Evolutionary conservation across 2,888 invertebrate genomes (phyloP).

Genomic region (Ichneumoninae sp.): DNA sequence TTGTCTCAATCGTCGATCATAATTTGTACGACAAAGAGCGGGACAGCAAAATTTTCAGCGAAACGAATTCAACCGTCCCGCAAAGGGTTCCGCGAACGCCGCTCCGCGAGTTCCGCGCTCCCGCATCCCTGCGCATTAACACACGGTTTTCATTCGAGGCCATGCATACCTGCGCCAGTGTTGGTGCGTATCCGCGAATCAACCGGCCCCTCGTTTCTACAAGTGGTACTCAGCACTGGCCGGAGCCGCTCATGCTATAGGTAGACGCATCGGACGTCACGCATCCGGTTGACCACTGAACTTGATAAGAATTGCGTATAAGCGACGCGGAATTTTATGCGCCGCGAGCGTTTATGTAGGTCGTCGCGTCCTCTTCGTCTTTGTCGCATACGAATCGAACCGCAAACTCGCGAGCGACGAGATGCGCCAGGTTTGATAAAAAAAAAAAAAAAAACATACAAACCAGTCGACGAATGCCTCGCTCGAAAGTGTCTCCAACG

Average conservation of each 20-base stretch:
- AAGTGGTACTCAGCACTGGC: constrained; percentile 57
- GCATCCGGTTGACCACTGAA: constrained; percentile 56
- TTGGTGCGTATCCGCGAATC: constrained; percentile 44
- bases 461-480: not conserved
- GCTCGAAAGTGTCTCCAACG: constrained; percentile 1
- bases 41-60: not conserved
- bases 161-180: constrained; percentile 45
- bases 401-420: not conserved
- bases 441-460: not conserved
- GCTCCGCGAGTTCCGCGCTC: constrained; percentile 17
- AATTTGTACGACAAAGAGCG: not conserved
- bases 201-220: constrained; percentile 59
- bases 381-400: not conserved
- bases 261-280: constrained; percentile 37
- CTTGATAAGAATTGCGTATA: constrained; percentile 58
- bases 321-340: constrained; percentile 29
- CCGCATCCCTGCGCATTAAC: constrained; percentile 2
- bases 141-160: constrained; percentile 42
- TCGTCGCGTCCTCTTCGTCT: not conserved
- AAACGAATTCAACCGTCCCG: constrained; percentile 6
- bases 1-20: not conserved
- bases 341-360: constrained; percentile 39
- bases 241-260: constrained; percentile 12
- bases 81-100: constrained; percentile 34
- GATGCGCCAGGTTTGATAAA: too few relatives aligned